phyloP scores from a whole-genome alignment of 2,888 invertebrate species.

The Folsomia candida region DNA sequence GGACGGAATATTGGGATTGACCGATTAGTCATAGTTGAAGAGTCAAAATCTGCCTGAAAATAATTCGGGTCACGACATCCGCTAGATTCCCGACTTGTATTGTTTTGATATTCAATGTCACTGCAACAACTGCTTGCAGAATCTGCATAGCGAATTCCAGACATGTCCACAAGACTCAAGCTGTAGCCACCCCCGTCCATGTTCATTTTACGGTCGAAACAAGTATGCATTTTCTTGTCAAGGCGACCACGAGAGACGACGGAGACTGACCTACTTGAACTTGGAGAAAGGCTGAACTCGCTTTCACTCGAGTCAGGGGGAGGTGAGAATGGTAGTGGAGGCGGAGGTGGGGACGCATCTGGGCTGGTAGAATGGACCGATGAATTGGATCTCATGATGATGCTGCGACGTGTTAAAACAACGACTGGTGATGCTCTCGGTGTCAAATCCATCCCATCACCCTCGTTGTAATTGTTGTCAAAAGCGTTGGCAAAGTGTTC shows the following conservation, averaged over 20 bases:
- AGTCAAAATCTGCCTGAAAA: conserved; percentile 7
- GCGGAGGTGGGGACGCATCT: conserved; percentile 15
- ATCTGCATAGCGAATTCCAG: conserved; percentile 39
- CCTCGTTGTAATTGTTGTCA: conserved; percentile 3
- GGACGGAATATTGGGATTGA: background rate
- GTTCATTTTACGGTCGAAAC: conserved; percentile 32
- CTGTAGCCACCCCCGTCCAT: conserved; percentile 7
- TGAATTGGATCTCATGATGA: too few species aligned
- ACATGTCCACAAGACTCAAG: conserved; percentile 34
- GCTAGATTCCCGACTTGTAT: conserved; percentile 1
- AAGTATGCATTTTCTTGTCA: background rate
- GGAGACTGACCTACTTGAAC: conserved; percentile 11
- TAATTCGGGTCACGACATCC: conserved; percentile 13
- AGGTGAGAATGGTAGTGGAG: conserved; percentile 17
- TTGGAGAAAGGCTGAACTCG: conserved; percentile 3
- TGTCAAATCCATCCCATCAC: conserved; percentile 18
- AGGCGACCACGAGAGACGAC: background rate
- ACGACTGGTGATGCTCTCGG: conserved; percentile 16
- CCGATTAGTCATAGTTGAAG: background rate
- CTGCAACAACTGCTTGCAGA: conserved; percentile 42
- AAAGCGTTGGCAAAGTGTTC: background rate
- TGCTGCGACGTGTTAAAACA: background rate
- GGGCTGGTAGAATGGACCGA: conserved; percentile 6
- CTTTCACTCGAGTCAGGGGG: conserved; percentile 6
- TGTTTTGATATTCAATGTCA: conserved; percentile 28